These are phyloP conservation scores for Drymodes brunneopygia DNA, from an alignment of 2,113 vertebrate species.

Conservation along the genomic window DNA sequence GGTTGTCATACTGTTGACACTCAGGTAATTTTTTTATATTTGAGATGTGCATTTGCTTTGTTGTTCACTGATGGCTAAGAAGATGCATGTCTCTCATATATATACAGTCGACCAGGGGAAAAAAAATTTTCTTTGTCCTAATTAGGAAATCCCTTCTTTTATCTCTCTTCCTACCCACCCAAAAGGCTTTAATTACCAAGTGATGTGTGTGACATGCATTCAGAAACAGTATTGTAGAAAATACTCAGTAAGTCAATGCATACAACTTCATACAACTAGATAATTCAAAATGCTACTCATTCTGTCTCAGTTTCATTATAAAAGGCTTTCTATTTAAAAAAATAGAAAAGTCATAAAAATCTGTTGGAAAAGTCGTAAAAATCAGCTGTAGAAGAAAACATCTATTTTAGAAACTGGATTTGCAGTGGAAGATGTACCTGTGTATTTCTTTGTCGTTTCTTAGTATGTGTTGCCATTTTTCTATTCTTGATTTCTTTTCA, in stretches of 20 bases:
- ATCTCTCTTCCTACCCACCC: accelerated
- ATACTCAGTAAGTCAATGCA: neutral
- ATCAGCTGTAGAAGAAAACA: neutral
- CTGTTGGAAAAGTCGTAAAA: neutral
- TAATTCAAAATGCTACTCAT: neutral
- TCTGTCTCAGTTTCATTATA: neutral
- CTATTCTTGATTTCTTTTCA: neutral
- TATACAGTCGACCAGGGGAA: neutral
- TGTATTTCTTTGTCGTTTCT: neutral
- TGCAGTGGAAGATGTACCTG: neutral
- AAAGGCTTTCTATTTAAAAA: neutral
- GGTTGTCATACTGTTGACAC: neutral
- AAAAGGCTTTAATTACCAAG: neutral
- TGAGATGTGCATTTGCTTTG: neutral
- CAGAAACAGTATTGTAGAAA: neutral
- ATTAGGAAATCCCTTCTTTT: neutral
- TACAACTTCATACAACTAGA: neutral
- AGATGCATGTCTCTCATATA: neutral
- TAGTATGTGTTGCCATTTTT: neutral
- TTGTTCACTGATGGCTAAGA: neutral
- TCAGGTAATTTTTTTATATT: neutral
- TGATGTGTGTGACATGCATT: neutral
- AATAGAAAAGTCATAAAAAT: neutral
- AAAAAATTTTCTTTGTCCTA: neutral
- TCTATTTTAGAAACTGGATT: neutral